Conservation (phyloP, 2,888 invertebrate species). For the Calameuta idolon region DNA sequence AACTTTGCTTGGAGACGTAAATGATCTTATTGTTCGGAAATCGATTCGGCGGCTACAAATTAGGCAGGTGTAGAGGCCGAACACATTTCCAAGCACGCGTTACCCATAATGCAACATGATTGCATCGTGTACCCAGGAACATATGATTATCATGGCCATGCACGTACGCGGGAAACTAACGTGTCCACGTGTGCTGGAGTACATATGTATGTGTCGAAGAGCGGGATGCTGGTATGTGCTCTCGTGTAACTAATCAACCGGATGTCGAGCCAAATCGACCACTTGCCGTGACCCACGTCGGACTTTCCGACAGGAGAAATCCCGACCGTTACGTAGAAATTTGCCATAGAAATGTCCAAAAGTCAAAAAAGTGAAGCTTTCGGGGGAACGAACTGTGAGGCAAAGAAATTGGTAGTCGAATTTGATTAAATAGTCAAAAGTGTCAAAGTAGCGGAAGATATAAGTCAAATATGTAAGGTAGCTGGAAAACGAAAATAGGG, state of each 20-base stretch:
- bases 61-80: background rate
- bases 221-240: slow-evolving; percentile 35
- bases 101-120: slow-evolving; percentile 61
- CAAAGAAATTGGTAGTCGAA: background rate
- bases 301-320: slow-evolving; percentile 2
- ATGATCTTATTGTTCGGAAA: background rate
- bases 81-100: slow-evolving; percentile 36
- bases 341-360: background rate
- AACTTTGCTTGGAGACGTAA: background rate
- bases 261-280: slow-evolving; percentile 53
- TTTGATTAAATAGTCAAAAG: background rate
- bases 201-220: slow-evolving; percentile 27
- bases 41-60: background rate
- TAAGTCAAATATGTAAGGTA: background rate
- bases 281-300: slow-evolving; percentile 29
- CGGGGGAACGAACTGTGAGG: background rate
- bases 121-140: slow-evolving; percentile 53
- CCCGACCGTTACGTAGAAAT: background rate
- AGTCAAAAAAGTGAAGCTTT: background rate
- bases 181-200: slow-evolving; percentile 28
- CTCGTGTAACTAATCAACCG: slow-evolving; percentile 58
- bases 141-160: slow-evolving; percentile 51
- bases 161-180: slow-evolving; percentile 38
- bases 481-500: background rate
- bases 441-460: background rate